Evolutionary conservation across 2,888 invertebrate species (phyloP).

Genomic region (Epiblema foenella): DNA sequence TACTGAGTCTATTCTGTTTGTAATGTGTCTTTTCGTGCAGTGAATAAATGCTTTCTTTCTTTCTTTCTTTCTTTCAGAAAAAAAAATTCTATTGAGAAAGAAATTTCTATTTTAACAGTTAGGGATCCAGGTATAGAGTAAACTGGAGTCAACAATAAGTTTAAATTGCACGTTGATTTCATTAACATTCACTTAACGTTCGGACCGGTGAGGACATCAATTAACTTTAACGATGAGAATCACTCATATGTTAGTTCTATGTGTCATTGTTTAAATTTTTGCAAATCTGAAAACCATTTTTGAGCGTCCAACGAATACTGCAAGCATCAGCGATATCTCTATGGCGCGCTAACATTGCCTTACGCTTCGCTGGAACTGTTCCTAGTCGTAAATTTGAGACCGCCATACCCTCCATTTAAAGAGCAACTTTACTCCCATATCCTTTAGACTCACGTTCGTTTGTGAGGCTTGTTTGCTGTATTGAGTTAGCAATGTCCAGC

Average conservation of each 20-base stretch:
- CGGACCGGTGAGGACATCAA: too few relatives aligned
- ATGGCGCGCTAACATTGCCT: conserved; percentile 57
- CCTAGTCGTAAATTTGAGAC: conserved; percentile 54
- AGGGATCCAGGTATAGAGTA: too few relatives aligned
- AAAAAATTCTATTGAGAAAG: too few relatives aligned
- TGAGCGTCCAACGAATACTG: conserved; percentile 1
- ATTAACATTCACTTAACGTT: too few relatives aligned
- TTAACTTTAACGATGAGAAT: too few relatives aligned
- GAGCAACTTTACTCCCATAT: conserved; percentile 39
- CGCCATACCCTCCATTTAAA: conserved; percentile 45
- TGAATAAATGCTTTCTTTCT: too few relatives aligned
- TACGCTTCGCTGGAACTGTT: conserved; percentile 59
- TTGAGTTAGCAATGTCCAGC: conserved; percentile 79
- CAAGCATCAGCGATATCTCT: conserved; percentile 46
- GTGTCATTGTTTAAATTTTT: background rate
- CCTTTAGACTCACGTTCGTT: conserved; percentile 52
- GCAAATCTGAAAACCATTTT: conserved; percentile 11
- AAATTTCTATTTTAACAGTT: too few relatives aligned
- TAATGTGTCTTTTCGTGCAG: too few relatives aligned
- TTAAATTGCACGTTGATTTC: too few relatives aligned
- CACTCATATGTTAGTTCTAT: background rate
- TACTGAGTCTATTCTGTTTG: too few relatives aligned
- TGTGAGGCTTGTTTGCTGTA: conserved; percentile 52
- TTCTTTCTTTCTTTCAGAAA: too few relatives aligned
- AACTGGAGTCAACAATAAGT: too few relatives aligned